A percentile compares a stretch with the other conserved stretches of the same genome.
Evolutionary conservation across 1,140 invertebrate species (phyloP).

Genomic region (Lepidurus arcticus): DNA sequence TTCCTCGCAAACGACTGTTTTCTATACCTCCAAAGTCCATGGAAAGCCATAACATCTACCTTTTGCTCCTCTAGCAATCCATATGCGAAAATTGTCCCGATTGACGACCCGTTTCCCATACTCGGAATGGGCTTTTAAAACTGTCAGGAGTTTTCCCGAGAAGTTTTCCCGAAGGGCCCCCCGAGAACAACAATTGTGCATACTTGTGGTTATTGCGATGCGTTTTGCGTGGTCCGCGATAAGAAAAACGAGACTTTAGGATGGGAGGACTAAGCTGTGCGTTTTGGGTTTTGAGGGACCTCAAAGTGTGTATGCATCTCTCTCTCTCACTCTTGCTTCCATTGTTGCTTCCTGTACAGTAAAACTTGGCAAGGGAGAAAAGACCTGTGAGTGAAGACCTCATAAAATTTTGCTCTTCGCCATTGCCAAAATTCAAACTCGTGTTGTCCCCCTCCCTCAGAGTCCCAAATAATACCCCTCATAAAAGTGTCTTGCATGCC

Average conservation of each 20-base stretch:
- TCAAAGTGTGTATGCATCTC: too few species aligned
- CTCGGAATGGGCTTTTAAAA: slow-evolving; percentile 1
- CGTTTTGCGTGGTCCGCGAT: slow-evolving; percentile 10
- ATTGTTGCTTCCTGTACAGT: not conserved
- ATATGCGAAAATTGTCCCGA: slow-evolving; percentile 1
- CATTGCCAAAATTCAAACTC: slow-evolving; percentile 21
- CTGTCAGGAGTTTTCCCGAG: not conserved
- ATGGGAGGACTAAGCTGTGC: too few species aligned
- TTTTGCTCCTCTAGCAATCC: not conserved
- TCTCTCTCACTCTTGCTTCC: not conserved
- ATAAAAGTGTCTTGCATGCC: slow-evolving; percentile 19
- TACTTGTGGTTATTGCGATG: slow-evolving; percentile 3
- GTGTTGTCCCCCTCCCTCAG: not conserved
- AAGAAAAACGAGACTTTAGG: not conserved
- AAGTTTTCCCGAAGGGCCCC: not conserved
- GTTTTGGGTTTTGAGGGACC: not conserved
- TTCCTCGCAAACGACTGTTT: not conserved
- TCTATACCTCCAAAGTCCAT: not conserved
- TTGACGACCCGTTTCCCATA: not conserved
- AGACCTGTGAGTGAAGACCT: slow-evolving; percentile 7
- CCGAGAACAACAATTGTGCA: not conserved
- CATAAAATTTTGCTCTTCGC: not conserved
- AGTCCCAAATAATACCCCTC: slow-evolving; percentile 3
- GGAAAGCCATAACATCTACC: not conserved
- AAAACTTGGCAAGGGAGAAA: not conserved